Evolutionary conservation across 2,797 vertebrate genomes (phyloP).

Genomic region (Chiroxiphia lanceolata): DNA sequence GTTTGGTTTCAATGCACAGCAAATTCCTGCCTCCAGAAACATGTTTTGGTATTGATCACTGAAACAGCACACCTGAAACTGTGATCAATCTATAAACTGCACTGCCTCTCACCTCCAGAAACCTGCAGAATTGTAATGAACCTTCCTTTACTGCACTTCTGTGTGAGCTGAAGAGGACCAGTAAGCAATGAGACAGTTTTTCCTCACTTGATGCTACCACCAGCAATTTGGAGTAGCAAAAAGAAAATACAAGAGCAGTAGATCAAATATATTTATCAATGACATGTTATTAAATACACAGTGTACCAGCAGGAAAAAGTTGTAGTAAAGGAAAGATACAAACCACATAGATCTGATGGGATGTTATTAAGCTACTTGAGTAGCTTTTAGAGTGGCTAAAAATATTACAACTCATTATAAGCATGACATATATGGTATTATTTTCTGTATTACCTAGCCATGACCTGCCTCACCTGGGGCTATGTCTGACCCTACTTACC

Average conservation of each 20-base stretch:
- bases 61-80: constrained; percentile 6
- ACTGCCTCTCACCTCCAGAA: neutral
- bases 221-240: neutral
- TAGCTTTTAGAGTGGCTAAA: neutral
- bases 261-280: neutral
- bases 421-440: neutral
- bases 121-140: constrained; percentile 4
- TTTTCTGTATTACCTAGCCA: neutral
- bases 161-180: neutral
- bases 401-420: neutral
- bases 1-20: constrained; percentile 33
- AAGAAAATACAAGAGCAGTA: neutral
- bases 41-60: neutral
- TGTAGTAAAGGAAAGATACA: neutral
- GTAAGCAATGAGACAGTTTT: neutral
- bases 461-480: neutral
- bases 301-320: neutral
- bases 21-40: constrained; percentile 39
- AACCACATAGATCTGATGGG: neutral
- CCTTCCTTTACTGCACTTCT: neutral
- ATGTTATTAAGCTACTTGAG: neutral
- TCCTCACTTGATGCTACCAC: neutral
- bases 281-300: neutral
- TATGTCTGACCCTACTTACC: neutral
- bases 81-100: neutral